Evolutionary conservation across 2,888 invertebrate genomes (phyloP).

Genomic region (Branchellion lobata): DNA sequence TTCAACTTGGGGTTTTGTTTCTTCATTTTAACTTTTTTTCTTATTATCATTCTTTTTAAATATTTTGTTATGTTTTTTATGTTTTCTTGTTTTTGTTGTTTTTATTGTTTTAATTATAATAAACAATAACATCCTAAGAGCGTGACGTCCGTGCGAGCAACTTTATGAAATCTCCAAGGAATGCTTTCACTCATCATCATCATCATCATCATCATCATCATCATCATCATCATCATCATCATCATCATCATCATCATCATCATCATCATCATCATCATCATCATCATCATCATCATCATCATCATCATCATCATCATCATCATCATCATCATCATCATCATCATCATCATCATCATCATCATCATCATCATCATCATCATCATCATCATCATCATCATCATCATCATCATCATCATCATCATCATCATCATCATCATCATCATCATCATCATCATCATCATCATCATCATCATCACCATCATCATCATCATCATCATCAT

Average conservation of each 20-base stretch:
- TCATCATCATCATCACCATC: slow-evolving; percentile 31
- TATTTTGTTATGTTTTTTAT: too few species aligned
- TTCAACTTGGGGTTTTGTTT: too few species aligned
- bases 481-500: slow-evolving; percentile 25
- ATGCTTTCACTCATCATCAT: slow-evolving; percentile 7
- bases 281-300: slow-evolving; percentile 41
- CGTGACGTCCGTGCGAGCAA: too few species aligned
- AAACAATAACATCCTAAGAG: too few species aligned
- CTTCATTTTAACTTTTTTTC: too few species aligned
- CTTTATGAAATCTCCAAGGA: too few species aligned
- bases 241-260: slow-evolving; percentile 35
- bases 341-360: slow-evolving; percentile 43
- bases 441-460: neutral
- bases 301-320: neutral
- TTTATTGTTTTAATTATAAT: too few species aligned
- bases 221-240: slow-evolving; percentile 40
- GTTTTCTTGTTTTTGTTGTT: too few species aligned
- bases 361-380: slow-evolving; percentile 43
- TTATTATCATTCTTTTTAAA: too few species aligned
- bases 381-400: slow-evolving; percentile 41
- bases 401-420: slow-evolving; percentile 34
- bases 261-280: slow-evolving; percentile 36
- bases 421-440: slow-evolving; percentile 43
- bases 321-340: slow-evolving; percentile 43
- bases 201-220: slow-evolving; percentile 41